Percentiles rank a stretch among this genome's conserved stretches.
Conservation (phyloP, 2,888 invertebrate species). For the Melipona bicolor region DNA sequence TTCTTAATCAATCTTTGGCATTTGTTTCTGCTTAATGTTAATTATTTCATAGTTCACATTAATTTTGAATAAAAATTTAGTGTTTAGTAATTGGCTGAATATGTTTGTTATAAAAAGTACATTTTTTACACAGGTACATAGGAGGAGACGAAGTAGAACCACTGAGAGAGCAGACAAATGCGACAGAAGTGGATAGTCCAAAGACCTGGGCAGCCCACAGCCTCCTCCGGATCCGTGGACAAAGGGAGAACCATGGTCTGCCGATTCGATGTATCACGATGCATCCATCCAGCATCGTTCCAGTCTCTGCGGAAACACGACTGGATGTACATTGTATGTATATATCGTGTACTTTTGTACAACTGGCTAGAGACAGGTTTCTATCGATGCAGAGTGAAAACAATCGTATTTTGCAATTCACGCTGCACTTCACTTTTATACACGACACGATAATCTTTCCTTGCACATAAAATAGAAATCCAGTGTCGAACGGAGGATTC, state of each 20-base stretch:
- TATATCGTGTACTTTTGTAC: slow-evolving; percentile 10
- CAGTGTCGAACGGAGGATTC: neutral
- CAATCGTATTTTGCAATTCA: neutral
- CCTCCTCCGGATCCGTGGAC: slow-evolving; percentile 92
- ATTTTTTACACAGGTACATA: slow-evolving; percentile 60
- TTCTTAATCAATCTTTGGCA: too few species aligned
- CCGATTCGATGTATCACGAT: slow-evolving; percentile 92
- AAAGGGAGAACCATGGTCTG: slow-evolving; percentile 91
- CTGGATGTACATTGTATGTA: slow-evolving; percentile 94
- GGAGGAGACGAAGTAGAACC: slow-evolving; percentile 75
- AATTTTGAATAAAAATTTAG: neutral
- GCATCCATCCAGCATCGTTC: slow-evolving; percentile 91
- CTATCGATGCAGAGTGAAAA: neutral
- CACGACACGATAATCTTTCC: neutral
- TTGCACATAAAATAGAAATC: slow-evolving; percentile 1
- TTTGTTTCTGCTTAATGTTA: neutral
- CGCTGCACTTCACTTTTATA: slow-evolving; percentile 21
- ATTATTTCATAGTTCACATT: neutral
- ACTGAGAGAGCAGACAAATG: slow-evolving; percentile 88
- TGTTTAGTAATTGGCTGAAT: too few species aligned
- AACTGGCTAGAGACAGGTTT: neutral
- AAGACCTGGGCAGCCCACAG: slow-evolving; percentile 95
- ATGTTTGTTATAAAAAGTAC: neutral
- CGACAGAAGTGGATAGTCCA: slow-evolving; percentile 93
- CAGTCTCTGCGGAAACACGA: slow-evolving; percentile 91